phyloP scores from a whole-genome alignment of 1,140 invertebrate species.

The Neoseiulus cucumeris region DNA sequence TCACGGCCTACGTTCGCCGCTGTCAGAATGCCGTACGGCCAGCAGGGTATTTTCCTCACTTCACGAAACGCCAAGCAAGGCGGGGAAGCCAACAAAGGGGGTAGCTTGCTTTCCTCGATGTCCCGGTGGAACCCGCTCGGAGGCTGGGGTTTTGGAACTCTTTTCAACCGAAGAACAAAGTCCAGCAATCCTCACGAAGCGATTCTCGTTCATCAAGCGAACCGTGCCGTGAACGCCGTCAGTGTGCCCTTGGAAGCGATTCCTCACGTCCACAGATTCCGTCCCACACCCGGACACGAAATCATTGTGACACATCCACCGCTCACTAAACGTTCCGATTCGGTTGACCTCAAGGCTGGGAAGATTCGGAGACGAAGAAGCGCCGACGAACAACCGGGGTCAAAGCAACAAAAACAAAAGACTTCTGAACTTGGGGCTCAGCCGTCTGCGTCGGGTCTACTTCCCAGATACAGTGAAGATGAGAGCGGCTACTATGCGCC shows the following conservation, averaged over 20 bases:
- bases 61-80: not conserved
- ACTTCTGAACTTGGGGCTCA: not conserved
- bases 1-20: no score
- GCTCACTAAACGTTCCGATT: not conserved
- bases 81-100: no score
- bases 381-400: not conserved
- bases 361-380: not conserved
- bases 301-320: not conserved
- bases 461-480: not conserved
- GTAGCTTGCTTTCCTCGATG: not conserved
- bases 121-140: not conserved
- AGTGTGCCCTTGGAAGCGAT: not conserved
- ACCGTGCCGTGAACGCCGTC: not conserved
- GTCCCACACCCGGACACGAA: not conserved
- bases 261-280: not conserved
- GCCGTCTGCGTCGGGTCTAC: not conserved
- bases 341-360: not conserved
- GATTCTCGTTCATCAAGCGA: not conserved
- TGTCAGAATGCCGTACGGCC: not conserved
- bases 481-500: not conserved
- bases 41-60: not conserved
- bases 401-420: not conserved
- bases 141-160: not conserved
- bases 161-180: not conserved
- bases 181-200: not conserved